A percentile compares a stretch with the other conserved stretches of the same genome.
Conservation (phyloP, 2,797 vertebrate genomes). For the Lophotriccus pileatus region DNA sequence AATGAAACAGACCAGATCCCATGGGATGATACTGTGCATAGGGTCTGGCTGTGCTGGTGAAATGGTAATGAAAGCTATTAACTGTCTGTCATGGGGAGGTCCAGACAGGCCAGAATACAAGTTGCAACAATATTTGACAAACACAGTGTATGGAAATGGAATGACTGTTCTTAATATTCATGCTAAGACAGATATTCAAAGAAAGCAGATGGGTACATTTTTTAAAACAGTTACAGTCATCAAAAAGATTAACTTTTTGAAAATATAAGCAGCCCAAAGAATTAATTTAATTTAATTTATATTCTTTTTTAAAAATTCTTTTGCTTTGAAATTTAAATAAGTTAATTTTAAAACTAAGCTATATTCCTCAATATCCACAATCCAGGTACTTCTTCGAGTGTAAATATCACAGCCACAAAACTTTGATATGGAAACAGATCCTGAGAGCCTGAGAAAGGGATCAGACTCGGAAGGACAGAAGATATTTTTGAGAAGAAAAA, state of each 20-base stretch:
- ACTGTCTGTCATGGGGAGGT: fast-evolving
- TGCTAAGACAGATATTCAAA: background rate
- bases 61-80: background rate
- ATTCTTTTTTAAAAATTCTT: background rate
- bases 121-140: background rate
- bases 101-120: background rate
- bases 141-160: background rate
- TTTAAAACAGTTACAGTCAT: background rate
- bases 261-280: background rate
- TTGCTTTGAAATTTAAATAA: background rate
- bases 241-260: background rate
- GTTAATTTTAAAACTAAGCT: background rate
- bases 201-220: background rate
- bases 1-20: background rate
- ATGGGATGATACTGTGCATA: background rate
- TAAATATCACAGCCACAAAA: background rate
- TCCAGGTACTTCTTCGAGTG: background rate
- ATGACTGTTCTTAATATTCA: background rate
- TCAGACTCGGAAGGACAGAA: background rate
- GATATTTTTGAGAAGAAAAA: background rate
- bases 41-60: background rate
- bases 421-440: background rate
- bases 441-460: background rate
- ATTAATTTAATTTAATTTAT: background rate
- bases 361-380: background rate